Evolutionary conservation across 2,888 invertebrate genomes (phyloP).

Genomic region (Cataglyphis livida): DNA sequence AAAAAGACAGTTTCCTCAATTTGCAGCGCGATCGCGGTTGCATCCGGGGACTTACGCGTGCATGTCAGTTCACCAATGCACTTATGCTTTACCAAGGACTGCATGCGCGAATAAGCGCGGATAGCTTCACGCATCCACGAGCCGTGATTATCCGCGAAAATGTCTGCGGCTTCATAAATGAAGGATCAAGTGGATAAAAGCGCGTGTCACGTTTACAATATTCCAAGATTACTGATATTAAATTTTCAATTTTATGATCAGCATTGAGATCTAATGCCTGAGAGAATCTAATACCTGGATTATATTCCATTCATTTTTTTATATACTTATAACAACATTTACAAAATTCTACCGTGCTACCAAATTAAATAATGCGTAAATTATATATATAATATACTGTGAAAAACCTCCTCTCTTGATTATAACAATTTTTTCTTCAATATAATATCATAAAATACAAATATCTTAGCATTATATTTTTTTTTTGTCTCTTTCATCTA

Average conservation of each 20-base stretch:
- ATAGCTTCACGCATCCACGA: slow-evolving; percentile 42
- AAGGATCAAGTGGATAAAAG: slow-evolving; percentile 23
- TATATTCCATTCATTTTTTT: neutral
- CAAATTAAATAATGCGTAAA: neutral
- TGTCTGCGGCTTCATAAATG: slow-evolving; percentile 32
- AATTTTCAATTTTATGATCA: slow-evolving; percentile 10
- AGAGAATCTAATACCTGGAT: neutral
- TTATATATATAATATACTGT: no score
- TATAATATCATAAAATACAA: neutral
- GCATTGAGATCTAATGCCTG: neutral
- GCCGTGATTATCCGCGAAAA: slow-evolving; percentile 29
- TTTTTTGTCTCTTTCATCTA: neutral
- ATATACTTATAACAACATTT: neutral
- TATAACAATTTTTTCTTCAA: neutral
- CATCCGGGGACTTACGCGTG: slow-evolving; percentile 8
- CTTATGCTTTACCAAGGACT: slow-evolving; percentile 26
- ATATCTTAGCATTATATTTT: neutral
- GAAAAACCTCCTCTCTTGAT: no score
- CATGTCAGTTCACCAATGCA: slow-evolving; percentile 12
- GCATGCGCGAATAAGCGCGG: slow-evolving; percentile 16
- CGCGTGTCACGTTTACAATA: slow-evolving; percentile 25
- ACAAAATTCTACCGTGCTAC: neutral
- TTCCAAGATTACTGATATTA: slow-evolving; percentile 13
- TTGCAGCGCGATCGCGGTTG: slow-evolving; percentile 18
- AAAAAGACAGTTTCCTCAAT: slow-evolving; percentile 35